Conservation (phyloP, 1,140 invertebrate species). For the Dendrolimus kikuchii region DNA sequence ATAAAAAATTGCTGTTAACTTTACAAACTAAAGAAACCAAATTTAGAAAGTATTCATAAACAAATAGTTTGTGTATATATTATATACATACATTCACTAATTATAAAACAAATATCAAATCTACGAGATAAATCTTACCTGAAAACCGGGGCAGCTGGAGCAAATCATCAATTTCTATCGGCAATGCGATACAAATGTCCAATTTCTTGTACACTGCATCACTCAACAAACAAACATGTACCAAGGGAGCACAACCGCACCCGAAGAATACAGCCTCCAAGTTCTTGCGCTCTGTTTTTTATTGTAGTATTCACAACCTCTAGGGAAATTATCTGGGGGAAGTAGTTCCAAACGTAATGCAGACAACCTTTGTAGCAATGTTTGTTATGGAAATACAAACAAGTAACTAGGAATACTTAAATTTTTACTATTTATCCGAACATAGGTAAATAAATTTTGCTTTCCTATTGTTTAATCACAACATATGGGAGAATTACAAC, state of each 20-base stretch:
- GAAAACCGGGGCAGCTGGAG: neutral
- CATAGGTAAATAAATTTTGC: conserved; percentile 41
- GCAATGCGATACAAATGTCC: conserved; percentile 10
- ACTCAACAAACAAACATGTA: conserved; percentile 29
- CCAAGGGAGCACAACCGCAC: conserved; percentile 16
- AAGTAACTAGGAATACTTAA: conserved; percentile 27
- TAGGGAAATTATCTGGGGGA: conserved; percentile 42
- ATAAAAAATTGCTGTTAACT: too few species aligned
- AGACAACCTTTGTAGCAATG: conserved; percentile 37
- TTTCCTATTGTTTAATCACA: conserved; percentile 48
- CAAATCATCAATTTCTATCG: neutral
- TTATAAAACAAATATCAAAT: too few species aligned
- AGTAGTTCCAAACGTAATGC: conserved; percentile 25
- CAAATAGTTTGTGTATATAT: too few species aligned
- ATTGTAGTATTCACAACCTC: conserved; percentile 57
- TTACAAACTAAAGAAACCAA: too few species aligned
- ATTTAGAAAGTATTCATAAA: too few species aligned
- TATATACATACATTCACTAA: too few species aligned
- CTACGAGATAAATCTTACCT: too few species aligned
- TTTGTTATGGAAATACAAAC: conserved; percentile 28
- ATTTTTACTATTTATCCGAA: conserved; percentile 19
- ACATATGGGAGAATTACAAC: conserved; percentile 52
- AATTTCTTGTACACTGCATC: conserved; percentile 26
- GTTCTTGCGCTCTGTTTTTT: conserved; percentile 30
- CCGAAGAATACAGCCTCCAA: conserved; percentile 30